These are phyloP conservation scores for Trachurus trachurus DNA, from an alignment of 2,797 vertebrate genomes.

Conservation along the genomic window DNA sequence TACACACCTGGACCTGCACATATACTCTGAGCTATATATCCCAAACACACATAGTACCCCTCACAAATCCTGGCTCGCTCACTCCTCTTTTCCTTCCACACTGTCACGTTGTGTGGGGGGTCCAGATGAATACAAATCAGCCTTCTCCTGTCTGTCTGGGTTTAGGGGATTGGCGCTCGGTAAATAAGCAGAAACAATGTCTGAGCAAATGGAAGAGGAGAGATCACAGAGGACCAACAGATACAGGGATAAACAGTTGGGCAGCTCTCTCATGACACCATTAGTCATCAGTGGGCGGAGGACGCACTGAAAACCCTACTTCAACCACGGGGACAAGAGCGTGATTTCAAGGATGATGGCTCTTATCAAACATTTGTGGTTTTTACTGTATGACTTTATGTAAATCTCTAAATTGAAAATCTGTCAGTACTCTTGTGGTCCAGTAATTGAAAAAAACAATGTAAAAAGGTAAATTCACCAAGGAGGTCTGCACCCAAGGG, in stretches of 20 bases:
- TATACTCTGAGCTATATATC: slow-evolving; percentile 18
- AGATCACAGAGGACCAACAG: slow-evolving; percentile 51
- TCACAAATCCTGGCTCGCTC: slow-evolving; percentile 34
- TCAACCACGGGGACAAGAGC: slow-evolving; percentile 31
- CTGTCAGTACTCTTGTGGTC: background rate
- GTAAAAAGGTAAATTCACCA: background rate
- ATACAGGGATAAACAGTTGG: slow-evolving; percentile 59
- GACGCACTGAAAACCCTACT: slow-evolving; percentile 41
- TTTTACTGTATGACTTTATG: slow-evolving; percentile 20
- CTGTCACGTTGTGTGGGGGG: slow-evolving; percentile 45
- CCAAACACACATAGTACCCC: slow-evolving; percentile 18
- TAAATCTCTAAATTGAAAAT: slow-evolving; percentile 30
- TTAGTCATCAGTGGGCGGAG: slow-evolving; percentile 58
- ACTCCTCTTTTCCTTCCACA: slow-evolving; percentile 44
- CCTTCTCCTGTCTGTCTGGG: slow-evolving; percentile 58
- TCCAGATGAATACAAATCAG: slow-evolving; percentile 80
- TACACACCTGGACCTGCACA: slow-evolving; percentile 35
- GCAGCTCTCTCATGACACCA: slow-evolving; percentile 51
- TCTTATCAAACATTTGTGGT: slow-evolving; percentile 43
- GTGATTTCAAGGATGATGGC: slow-evolving; percentile 41
- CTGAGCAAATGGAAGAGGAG: slow-evolving; percentile 58
- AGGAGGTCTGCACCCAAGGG: background rate
- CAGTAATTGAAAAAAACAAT: slow-evolving; percentile 2
- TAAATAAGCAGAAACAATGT: slow-evolving; percentile 78
- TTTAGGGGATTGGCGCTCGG: slow-evolving; percentile 67